Evolutionary conservation across 2,797 vertebrate species (phyloP).

Genomic region (Gobionotothen gibberifrons): DNA sequence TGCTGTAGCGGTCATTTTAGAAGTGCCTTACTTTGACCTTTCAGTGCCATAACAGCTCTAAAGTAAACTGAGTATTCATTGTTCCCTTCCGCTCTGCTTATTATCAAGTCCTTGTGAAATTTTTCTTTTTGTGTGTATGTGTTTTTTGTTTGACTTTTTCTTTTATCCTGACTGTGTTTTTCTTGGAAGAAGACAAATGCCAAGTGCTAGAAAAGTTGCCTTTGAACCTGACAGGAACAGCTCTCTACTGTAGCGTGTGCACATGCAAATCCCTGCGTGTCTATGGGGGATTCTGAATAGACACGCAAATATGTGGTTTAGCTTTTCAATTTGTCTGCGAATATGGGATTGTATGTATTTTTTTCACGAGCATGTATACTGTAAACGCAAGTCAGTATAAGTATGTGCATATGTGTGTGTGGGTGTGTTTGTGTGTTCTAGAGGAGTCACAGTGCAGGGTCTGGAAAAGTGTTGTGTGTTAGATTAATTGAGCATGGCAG

Average conservation of each 20-base stretch:
- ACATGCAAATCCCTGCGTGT: constrained; percentile 49
- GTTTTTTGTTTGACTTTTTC: constrained; percentile 41
- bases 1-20: constrained; percentile 48
- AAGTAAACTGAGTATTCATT: constrained; percentile 73
- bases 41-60: constrained; percentile 64
- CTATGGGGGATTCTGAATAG: constrained; percentile 33
- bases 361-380: constrained; percentile 35
- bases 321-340: constrained; percentile 37
- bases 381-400: constrained; percentile 43
- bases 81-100: constrained; percentile 74
- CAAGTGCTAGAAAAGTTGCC: constrained; percentile 67
- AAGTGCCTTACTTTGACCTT: constrained; percentile 67
- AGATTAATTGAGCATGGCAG: constrained; percentile 86
- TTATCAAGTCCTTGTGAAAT: constrained; percentile 75
- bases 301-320: constrained; percentile 54
- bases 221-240: constrained; percentile 74
- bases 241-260: constrained; percentile 48
- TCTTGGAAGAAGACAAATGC: constrained; percentile 74
- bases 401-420: constrained; percentile 47
- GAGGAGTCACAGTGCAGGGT: constrained; percentile 62
- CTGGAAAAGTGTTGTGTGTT: constrained; percentile 82
- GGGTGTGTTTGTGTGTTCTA: constrained; percentile 61
- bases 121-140: constrained; percentile 68
- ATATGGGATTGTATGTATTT: constrained; percentile 38
- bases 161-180: constrained; percentile 69